phyloP scores from a whole-genome alignment of 2,797 vertebrate species.

The Aplochiton taeniatus region DNA sequence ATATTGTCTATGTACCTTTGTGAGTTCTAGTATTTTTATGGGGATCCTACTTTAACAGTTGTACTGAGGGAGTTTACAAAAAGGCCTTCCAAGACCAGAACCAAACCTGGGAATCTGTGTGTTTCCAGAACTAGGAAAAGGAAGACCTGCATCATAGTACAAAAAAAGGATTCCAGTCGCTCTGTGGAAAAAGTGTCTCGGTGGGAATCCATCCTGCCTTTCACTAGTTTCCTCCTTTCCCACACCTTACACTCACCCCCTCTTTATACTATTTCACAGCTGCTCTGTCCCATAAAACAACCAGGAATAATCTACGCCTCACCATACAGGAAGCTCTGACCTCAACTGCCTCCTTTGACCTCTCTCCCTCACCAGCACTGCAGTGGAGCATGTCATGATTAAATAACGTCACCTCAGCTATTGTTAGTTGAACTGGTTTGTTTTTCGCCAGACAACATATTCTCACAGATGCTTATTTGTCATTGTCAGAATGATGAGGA shows the following conservation, averaged over 20 bases:
- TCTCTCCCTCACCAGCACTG: slow-evolving; percentile 6
- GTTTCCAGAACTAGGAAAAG: slow-evolving; percentile 28
- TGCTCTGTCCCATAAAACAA: slow-evolving; percentile 8
- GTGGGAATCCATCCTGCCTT: slow-evolving; percentile 58
- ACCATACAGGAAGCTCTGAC: slow-evolving; percentile 30
- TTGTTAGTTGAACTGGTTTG: neutral
- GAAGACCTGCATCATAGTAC: slow-evolving; percentile 29
- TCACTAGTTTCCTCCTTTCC: slow-evolving; percentile 60
- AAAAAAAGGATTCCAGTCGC: slow-evolving; percentile 31
- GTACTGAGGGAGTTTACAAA: neutral
- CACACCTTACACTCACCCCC: slow-evolving; percentile 30
- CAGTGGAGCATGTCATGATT: neutral
- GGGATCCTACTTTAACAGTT: too few relatives aligned
- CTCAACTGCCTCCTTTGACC: slow-evolving; percentile 27
- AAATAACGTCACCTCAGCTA: neutral
- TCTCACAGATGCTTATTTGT: neutral
- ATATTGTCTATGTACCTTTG: too few relatives aligned
- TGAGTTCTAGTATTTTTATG: too few relatives aligned
- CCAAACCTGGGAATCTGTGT: neutral
- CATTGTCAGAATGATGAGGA: slow-evolving; percentile 20
- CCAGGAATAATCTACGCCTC: slow-evolving; percentile 35
- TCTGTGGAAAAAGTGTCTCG: slow-evolving; percentile 60
- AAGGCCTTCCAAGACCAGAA: neutral
- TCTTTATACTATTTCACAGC: neutral
- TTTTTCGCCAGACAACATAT: neutral